Evolutionary conservation across 2,888 invertebrate species (phyloP), one percentile per base, ranked within the genome.

Genomic region (Dasysyrphus albostriatus): DNA sequence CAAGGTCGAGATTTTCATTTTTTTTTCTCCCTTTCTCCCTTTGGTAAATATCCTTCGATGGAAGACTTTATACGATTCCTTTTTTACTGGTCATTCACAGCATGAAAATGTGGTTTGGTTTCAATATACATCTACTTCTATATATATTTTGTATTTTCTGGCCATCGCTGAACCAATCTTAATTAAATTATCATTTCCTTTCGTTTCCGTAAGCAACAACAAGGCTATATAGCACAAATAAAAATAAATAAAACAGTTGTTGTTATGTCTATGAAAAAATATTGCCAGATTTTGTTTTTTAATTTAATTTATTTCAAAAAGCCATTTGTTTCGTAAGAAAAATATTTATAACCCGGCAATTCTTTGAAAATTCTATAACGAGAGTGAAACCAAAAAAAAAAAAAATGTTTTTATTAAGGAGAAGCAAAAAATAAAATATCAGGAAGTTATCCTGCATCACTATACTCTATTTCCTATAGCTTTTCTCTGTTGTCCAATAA

Each of bases 151-250:
- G 44, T 47, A 61, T 37, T 56, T 58, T 49, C 34, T 67, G 34
- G 34, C 61, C 80, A 70, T 39, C 65, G 67, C 76, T 61, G 69
- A 81, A 85, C 76, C 81, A 81, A 85, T 85, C 81, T 85, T 81
- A 85, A 85, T 85, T 76, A 85, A 85, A 85, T 85, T 85, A 85
- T 85, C 63, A 81, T 76, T 85, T 85, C 72, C 67, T 77, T 69
- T 24, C 69, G 72, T 81, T 65, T 73, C 39, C 54, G 67, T 67
- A 34, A 34, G 37, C 67, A 49, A 37, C 67, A 24, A 24, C 67
- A 34, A 65, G 8, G 19, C 67, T 16, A 37, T 16, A 37, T 19
- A 24, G 24, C 34, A 49, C 49, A 49, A 49, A 49, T 16, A 67
- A 49, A 49, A 67, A 49, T 67, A 3, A 32, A 65, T 65, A 65